phyloP scores from a whole-genome alignment of 2,113 vertebrate genomes.

The Protomyctophum bolini region DNA sequence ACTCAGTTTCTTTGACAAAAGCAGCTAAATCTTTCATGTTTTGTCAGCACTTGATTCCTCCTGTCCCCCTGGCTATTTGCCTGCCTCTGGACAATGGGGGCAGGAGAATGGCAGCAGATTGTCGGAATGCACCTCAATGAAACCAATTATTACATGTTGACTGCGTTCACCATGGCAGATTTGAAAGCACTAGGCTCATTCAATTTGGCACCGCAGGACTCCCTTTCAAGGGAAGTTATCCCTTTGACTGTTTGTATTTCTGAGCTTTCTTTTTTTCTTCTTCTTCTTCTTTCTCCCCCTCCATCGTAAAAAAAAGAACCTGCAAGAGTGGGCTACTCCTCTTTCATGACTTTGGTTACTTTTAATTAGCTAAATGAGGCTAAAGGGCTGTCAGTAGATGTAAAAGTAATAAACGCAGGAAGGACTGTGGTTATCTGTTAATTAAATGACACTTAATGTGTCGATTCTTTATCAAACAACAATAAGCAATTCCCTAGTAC shows the following conservation, averaged over 20 bases:
- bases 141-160: constrained; percentile 99
- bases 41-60: constrained; percentile 99
- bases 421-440: constrained; percentile 48
- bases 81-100: constrained; percentile 96
- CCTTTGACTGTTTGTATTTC: constrained; percentile 99
- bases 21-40: constrained; percentile 99
- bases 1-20: constrained; percentile 99
- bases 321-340: constrained; percentile 88
- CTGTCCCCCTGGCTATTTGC: constrained; percentile 99
- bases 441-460: constrained; percentile 15
- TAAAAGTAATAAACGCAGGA: constrained; percentile 50
- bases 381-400: constrained; percentile 59
- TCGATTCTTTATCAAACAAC: constrained; percentile 4
- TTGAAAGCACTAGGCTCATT: constrained; percentile 99
- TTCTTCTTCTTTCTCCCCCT: constrained; percentile 60
- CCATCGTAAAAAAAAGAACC: constrained; percentile 94
- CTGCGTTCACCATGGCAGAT: constrained; percentile 99
- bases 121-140: constrained; percentile 99
- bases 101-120: constrained; percentile 99
- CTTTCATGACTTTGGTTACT: constrained; percentile 95
- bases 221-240: constrained; percentile 99
- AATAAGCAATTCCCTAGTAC: neutral
- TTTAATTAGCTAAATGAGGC: constrained; percentile 96
- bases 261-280: constrained; percentile 92
- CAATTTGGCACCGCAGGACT: constrained; percentile 98